Base-by-base conservation (phyloP, 2,113 vertebrate species). In the Genyomyrus donnyi region DNA sequence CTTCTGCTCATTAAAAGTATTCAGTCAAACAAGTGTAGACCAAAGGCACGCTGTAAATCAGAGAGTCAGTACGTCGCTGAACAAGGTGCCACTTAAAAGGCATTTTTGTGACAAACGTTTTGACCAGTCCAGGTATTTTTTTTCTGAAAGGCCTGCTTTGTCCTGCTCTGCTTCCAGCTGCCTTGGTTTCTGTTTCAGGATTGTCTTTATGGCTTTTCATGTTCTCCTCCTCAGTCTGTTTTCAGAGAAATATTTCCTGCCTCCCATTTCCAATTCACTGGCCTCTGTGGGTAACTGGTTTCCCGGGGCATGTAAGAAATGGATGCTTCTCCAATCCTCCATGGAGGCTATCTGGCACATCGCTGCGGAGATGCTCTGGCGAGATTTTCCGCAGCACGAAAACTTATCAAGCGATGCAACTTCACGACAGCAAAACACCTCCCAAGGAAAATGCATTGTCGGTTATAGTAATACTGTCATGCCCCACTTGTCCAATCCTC, bases 41-140 rank as follows among this genome's bases (percentile, higher is more conserved):
- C 90, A 94, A 95, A 95, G 92, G 91, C 93, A 89, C 91, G 91
- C 93, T 92, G 92, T 94, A 95, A 95, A 95, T 95, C 94, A 95
- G 94, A 89, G 89, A 92, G 91, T 92, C 77, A 0, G 74, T 93
- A 94, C 94, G 95, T 95, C 95, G 95, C 94, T 39, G 88, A 91
- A 90, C 90, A 92, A 85, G 93, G 92, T 94, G 91, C 93, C 91
- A 91, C 90, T 90, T 93, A 93, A 93, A 93, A 91, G 90, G 90
- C 89, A 19, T 92, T 91, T 94, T 93, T 94, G 92, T 84, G 46
- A 31, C 66, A 84, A 93, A 95, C 94, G 95, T 91, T 89, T 90
- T 56, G 0, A 90, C 90, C 93, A 94, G 93, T 27, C 35, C 58
- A 46, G 66, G 58, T 70, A 31, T 11, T 70, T 70, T 66, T 70